Conservation (phyloP, 2,113 vertebrate genomes). For the Gadus chalcogrammus region DNA sequence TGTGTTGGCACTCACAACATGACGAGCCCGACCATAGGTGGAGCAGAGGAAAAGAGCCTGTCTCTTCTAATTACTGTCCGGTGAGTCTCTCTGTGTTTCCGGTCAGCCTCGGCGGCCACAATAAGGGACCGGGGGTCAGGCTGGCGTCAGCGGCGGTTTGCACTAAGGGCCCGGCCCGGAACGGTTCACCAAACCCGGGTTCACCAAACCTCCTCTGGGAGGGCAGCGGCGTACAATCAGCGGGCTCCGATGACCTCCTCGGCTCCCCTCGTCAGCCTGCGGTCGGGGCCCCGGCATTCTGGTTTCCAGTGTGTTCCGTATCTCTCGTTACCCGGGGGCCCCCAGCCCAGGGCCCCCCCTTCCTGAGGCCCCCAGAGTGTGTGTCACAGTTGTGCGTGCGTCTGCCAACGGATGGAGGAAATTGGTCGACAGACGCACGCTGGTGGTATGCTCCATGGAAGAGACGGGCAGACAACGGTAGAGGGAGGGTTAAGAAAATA, state of each 20-base stretch:
- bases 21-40: no score
- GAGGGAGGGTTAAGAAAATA: conserved; percentile 7
- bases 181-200: conserved; percentile 45
- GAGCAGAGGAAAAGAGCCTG: no score
- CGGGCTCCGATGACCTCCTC: conserved; percentile 65
- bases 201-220: no score
- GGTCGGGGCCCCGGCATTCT: conserved; percentile 38
- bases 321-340: no score
- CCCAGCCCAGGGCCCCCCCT: conserved; percentile 43
- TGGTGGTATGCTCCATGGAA: neutral
- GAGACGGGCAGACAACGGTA: neutral
- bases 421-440: no score
- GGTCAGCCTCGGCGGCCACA: conserved; percentile 1
- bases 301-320: no score
- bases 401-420: no score
- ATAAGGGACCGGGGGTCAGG: conserved; percentile 16
- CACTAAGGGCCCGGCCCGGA: conserved; percentile 38
- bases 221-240: conserved; percentile 39
- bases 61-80: no score
- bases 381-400: conserved; percentile 38
- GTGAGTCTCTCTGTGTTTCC: neutral
- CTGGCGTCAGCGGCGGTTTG: conserved; percentile 36
- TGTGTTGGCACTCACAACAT: no score
- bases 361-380: conserved; percentile 52
- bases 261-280: conserved; percentile 51